Evolutionary conservation across 2,888 invertebrate species (phyloP), one percentile per base, ranked within the genome.

Genomic region (Hydropsyche betteni): DNA sequence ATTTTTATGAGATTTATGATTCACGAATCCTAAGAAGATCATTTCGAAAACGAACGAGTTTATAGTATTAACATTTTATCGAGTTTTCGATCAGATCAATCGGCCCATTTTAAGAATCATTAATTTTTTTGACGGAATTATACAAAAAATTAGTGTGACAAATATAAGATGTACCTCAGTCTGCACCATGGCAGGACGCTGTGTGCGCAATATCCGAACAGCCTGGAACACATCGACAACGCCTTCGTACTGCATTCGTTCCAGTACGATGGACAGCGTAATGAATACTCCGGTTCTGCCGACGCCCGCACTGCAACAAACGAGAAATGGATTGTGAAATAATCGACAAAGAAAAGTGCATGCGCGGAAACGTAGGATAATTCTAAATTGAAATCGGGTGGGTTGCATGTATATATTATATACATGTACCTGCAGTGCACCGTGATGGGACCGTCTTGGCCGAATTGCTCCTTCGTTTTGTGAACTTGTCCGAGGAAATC

Each of bases 401-500:
- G 24, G 24, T 24, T 24, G 24, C 24, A 24, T 24, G 8, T 58
- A 8, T n/a, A n/a, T n/a, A n/a, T n/a, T n/a, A n/a, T n/a, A n/a
- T n/a, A n/a, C n/a, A n/a, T 36, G 36, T 81, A 94, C 94, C 94
- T 94, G 92, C 97, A 97, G 85, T 99, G 98, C 36, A 99, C 99
- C 69, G 98, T 97, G 80, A 99, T 99, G 0, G 99, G 99, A 7
- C 99, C 99, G 83, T 98, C 99, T 84, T 98, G 98, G 5, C 99
- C 99, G 84, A 99, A 99, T 85, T 99, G 99, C 83, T 98, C 98
- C 87, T 99, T 99, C 73, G 99, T 99, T 87, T 99, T 99, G 88
- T 99, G 99, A 69, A 99, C 98, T 85, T 99, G 99, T 6, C 98
- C 98, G 81, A 99, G 96, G 87, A 99, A 99, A 86, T 99, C 99